Evolutionary conservation across 2,888 invertebrate species (phyloP), one percentile per base, ranked within the genome.

Genomic region (Formica aserva): DNA sequence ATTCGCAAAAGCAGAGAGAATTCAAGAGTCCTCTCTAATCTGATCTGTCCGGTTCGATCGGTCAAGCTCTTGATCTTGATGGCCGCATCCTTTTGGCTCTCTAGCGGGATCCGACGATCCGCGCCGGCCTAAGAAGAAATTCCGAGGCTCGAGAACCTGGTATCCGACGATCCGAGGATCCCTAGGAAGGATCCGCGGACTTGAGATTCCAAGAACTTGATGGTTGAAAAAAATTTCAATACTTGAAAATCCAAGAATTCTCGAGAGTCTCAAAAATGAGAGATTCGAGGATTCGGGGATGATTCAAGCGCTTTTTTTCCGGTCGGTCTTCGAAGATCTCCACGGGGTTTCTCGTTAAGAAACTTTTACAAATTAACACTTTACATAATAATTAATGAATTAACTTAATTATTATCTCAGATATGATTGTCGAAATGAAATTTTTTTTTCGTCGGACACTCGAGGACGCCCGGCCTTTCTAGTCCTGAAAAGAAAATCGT

Each of bases 401-500:
- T 35, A 35, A 62, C 35, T 65, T 6, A n/a, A 22, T 52, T 35
- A 60, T 76, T 63, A 52, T 77, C 35, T 29, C 55, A 6, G 13
- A 18, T 8, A 13, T 15, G 32, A 78, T 72, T 38, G 3, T 67
- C 6, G 9, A 45, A 66, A n/a, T 6, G 1, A 22, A 18, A 1
- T 32, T n/a, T 62, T 32, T 32, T 35, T 38, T 57, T 62, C 18
- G 18, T 71, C 81, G 83, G 87, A 67, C 55, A 52, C 83, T 65
- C 63, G 57, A 35, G 75, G 57, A 55, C 55, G 67, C 9, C 48
- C 48, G 18, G 48, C 48, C 48, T 52, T 52, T 52, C 48, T 81
- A 29, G 4, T 63, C 66, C 89, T 89, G 90, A 82, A 89, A 89
- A 87, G 85, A 91, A 86, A 66, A 69, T 89, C 63, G 84, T 90